Evolutionary conservation across 2,113 vertebrate genomes (phyloP), one percentile per base, ranked within the genome.

Genomic region (Cyphomyrus discorhynchus): DNA sequence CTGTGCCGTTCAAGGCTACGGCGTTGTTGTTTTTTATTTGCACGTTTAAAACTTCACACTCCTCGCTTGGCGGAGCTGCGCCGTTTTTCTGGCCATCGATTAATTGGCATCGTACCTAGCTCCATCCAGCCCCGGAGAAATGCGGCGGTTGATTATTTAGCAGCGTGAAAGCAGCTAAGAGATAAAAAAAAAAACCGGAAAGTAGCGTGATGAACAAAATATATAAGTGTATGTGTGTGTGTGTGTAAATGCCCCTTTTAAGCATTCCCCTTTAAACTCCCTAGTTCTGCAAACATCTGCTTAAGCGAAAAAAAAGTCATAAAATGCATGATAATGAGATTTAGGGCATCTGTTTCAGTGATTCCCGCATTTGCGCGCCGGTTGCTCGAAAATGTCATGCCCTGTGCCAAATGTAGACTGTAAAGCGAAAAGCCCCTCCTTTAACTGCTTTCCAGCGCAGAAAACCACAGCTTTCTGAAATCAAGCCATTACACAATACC

Each of bases 401-500:
- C 53, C 39, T 24, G 49, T 62, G 56, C 87, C 87, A 88, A 66
- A 62, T 45, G 53, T 46, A 66, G 53, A 27, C 53, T 45, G 87
- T 27, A 88, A 88, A 45, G 39, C 86, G 92, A 90, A 70, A 70
- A 93, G 94, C 94, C 95, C 91, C 86, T 90, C 92, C 89, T 89
- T 5, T 52, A 0, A 87, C 92, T 91, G 86, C 93, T 94, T 94
- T 94, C 93, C 93, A 93, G 92, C 92, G 88, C 91, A 92, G 77
- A 91, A 95, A 95, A 94, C 95, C 95, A 52, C 94, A 94, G 92
- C 77, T 62, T 85, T 87, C 89, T 93, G 91, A 47, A 93, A 94
- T 95, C 31, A 45, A 88, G 21, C 87, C 21, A 19, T 88, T 95
- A 93, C 94, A 93, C 94, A 95, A 95, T 94, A 91, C 91, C 89